These are phyloP conservation scores for Dynastes hyllus DNA, from an alignment of 2,888 invertebrate species.

Conservation along the genomic window DNA sequence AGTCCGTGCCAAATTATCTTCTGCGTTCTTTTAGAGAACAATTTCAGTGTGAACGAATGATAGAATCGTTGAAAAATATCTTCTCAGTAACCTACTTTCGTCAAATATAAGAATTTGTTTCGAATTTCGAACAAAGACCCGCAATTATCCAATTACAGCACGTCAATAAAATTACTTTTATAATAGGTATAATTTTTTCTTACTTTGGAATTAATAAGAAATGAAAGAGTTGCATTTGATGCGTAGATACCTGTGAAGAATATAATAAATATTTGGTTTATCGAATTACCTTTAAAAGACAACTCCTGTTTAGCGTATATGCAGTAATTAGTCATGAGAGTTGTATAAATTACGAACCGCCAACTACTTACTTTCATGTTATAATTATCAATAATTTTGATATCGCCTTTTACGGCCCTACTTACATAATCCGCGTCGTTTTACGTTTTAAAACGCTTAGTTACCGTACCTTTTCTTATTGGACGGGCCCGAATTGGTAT, in stretches of 20 bases:
- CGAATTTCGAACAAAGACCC: no score
- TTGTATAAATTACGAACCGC: slow-evolving; percentile 53
- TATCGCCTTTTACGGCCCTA: slow-evolving; percentile 60
- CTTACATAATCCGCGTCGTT: slow-evolving; percentile 58
- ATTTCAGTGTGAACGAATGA: no score
- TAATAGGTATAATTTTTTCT: no score
- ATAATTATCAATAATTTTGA: slow-evolving; percentile 60
- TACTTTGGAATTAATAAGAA: no score
- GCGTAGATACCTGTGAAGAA: neutral
- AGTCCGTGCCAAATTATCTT: no score
- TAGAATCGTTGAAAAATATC: no score
- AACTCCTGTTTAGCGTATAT: slow-evolving; percentile 32
- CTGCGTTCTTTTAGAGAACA: no score
- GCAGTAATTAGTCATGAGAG: slow-evolving; percentile 40
- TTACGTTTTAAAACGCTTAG: slow-evolving; percentile 20
- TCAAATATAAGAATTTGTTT: no score
- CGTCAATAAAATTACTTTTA: no score
- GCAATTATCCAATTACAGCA: no score
- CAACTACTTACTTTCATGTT: slow-evolving; percentile 55
- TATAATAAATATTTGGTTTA: slow-evolving; percentile 30
- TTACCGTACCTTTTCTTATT: slow-evolving; percentile 12
- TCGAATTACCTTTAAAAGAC: slow-evolving; percentile 39
- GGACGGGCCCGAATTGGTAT: slow-evolving; percentile 17
- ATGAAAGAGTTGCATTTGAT: no score
- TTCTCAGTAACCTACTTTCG: no score